Percentiles rank a stretch among this genome's conserved stretches.
Evolutionary conservation across 2,113 vertebrate species (phyloP).

Genomic region (Saguinus imperator): DNA sequence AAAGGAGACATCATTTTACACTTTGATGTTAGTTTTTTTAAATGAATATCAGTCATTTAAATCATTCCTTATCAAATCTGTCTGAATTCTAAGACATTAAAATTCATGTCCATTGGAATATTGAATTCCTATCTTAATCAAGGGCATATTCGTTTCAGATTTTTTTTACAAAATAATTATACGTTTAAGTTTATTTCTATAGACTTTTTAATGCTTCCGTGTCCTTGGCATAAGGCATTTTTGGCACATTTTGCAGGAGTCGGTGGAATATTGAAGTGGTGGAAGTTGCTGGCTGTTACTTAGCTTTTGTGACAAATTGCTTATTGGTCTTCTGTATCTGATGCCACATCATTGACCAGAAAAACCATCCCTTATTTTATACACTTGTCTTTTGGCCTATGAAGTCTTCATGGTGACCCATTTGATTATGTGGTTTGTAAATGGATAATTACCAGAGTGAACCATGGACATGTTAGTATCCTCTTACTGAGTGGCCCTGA

Average conservation of each 20-base stretch:
- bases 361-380: neutral
- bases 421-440: neutral
- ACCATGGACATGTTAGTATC: neutral
- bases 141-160: neutral
- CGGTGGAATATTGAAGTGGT: neutral
- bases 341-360: neutral
- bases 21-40: slow-evolving; percentile 7
- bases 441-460: neutral
- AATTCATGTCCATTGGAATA: slow-evolving; percentile 26
- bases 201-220: neutral
- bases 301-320: neutral
- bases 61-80: neutral
- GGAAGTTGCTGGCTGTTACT: neutral
- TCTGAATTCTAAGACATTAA: slow-evolving; percentile 7
- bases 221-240: neutral
- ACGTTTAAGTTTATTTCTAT: neutral
- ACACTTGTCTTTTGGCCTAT: neutral
- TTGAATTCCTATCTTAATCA: slow-evolving; percentile 19
- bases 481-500: neutral
- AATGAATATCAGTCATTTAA: slow-evolving; percentile 26
- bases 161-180: slow-evolving; percentile 1
- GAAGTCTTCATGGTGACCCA: neutral
- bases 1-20: neutral
- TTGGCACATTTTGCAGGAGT: neutral
- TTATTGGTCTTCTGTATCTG: neutral